These are phyloP conservation scores for Drosophila bipectinata DNA, from an alignment of 1,140 invertebrate genomes.

Conservation along the genomic window DNA sequence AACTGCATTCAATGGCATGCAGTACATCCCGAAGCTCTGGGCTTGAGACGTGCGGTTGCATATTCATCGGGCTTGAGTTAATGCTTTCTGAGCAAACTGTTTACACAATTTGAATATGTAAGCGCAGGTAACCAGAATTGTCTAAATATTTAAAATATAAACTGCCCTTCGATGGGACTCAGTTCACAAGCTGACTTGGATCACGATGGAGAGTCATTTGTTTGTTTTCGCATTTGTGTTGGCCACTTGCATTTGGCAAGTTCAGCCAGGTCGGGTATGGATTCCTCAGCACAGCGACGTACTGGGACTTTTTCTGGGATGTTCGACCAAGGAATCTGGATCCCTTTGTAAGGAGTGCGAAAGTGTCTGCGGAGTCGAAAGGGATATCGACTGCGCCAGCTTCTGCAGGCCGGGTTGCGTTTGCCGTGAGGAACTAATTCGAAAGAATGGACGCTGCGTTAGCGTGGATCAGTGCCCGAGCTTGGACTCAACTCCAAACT, in stretches of 20 bases:
- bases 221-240: not conserved
- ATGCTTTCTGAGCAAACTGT: not conserved
- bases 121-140: not conserved
- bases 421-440: not conserved
- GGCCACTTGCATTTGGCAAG: not conserved
- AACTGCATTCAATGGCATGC: not conserved
- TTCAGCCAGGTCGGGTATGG: not conserved
- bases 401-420: not conserved
- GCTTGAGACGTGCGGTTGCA: not conserved
- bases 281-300: not conserved
- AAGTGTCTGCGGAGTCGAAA: not conserved
- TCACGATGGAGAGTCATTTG: not conserved
- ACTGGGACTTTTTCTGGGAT: not conserved
- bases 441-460: not conserved
- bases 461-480: not conserved
- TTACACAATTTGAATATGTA: not conserved
- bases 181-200: not conserved
- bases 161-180: not conserved
- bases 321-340: not conserved
- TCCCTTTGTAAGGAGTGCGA: not conserved
- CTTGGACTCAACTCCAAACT: not conserved
- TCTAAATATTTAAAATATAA: not conserved
- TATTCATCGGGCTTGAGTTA: slow-evolving; percentile 4
- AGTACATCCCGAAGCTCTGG: not conserved
- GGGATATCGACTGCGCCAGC: not conserved